A percentile compares a stretch with the other conserved stretches of the same genome.
Evolutionary conservation across 2,797 vertebrate genomes (phyloP).

Genomic region (Amblyraja radiata): DNA sequence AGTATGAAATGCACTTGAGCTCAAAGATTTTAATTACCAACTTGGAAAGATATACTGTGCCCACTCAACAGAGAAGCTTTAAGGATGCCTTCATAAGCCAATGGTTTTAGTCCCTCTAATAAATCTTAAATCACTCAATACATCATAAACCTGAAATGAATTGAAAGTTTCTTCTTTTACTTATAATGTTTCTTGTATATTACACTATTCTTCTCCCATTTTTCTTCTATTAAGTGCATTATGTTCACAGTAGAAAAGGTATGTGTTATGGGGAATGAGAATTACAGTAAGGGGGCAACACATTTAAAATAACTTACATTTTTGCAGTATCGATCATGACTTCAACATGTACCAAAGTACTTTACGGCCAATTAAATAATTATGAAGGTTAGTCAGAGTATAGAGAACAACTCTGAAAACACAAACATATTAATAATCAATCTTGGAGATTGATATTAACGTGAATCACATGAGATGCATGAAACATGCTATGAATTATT

Average conservation of each 20-base stretch:
- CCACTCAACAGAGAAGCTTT: background rate
- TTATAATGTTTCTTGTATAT: background rate
- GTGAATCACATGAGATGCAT: background rate
- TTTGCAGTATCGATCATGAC: background rate
- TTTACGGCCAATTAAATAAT: too few species aligned
- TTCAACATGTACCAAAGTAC: too few species aligned
- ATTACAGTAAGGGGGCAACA: background rate
- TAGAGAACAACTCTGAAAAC: background rate
- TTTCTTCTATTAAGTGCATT: background rate
- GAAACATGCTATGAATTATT: background rate
- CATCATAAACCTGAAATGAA: background rate
- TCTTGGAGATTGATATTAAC: background rate
- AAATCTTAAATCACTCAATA: conserved; percentile 15
- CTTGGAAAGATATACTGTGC: background rate
- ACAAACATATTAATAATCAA: background rate
- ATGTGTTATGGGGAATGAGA: background rate
- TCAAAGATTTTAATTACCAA: background rate
- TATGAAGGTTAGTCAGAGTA: too few species aligned
- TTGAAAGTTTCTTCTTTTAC: background rate
- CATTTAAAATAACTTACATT: background rate
- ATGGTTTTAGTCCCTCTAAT: background rate
- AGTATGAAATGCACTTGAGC: too few species aligned
- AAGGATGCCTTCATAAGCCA: background rate
- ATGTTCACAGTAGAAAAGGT: background rate
- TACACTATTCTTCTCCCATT: background rate